phyloP scores from a whole-genome alignment of 2,113 vertebrate genomes.

The Rattus norvegicus region DNA sequence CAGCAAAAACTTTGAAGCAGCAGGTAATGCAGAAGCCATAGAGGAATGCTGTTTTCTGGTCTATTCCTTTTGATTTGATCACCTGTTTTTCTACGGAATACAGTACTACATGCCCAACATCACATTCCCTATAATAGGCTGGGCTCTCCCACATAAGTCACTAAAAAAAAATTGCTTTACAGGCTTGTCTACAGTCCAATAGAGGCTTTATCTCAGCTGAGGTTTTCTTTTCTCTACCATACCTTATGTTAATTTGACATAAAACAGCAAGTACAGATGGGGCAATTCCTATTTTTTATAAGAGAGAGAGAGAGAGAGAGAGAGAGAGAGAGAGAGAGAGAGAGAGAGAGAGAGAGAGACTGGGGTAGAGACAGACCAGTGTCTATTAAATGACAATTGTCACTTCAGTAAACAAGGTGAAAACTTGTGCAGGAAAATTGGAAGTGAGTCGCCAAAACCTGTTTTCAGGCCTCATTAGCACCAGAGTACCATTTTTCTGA shows the following conservation, averaged over 20 bases:
- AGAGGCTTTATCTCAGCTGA: neutral
- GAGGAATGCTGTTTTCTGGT: neutral
- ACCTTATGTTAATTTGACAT: neutral
- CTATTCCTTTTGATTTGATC: neutral
- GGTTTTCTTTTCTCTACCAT: neutral
- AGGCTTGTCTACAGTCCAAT: neutral
- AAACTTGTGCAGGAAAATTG: neutral
- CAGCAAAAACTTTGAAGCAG: neutral
- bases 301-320: too few relatives aligned
- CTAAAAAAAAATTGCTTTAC: neutral
- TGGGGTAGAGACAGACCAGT: neutral
- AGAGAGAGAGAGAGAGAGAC: too few relatives aligned
- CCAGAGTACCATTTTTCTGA: slow-evolving; percentile 43
- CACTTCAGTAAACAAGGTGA: neutral
- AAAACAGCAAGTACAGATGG: neutral
- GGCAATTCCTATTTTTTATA: neutral
- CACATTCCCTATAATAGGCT: neutral
- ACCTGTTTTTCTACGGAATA: neutral
- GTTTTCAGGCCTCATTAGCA: neutral
- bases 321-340: too few relatives aligned
- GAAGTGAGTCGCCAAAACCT: neutral
- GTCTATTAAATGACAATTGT: neutral
- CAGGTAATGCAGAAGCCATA: neutral
- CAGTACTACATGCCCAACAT: neutral
- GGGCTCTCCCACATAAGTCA: neutral